These are phyloP conservation scores for Gerris lacustris DNA, from an alignment of 2,888 invertebrate species.

Conservation along the genomic window DNA sequence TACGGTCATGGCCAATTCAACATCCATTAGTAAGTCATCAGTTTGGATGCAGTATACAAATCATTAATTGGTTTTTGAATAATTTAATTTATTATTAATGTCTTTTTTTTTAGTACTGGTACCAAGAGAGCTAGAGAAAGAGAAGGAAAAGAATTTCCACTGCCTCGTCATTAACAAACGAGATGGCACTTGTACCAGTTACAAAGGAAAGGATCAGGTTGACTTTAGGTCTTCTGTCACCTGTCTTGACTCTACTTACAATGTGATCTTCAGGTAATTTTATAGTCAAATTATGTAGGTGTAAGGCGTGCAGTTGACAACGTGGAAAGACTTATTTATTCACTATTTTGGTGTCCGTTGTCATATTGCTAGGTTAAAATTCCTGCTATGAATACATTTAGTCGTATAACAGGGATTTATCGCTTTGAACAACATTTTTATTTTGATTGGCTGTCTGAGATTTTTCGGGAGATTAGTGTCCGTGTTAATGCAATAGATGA, in stretches of 20 bases:
- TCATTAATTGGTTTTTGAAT: not conserved
- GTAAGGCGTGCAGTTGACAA: too few relatives aligned
- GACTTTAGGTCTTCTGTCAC: constrained; percentile 63
- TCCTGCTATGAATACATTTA: too few relatives aligned
- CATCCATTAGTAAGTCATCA: constrained; percentile 58
- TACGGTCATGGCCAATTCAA: constrained; percentile 76
- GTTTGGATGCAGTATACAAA: not conserved
- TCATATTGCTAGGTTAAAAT: too few relatives aligned
- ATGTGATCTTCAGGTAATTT: constrained; percentile 82
- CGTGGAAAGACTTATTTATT: too few relatives aligned
- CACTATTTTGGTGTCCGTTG: too few relatives aligned
- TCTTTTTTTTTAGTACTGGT: constrained; percentile 51
- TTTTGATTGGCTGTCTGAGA: too few relatives aligned
- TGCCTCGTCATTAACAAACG: constrained; percentile 78
- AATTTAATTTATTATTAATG: not conserved
- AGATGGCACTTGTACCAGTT: constrained; percentile 78
- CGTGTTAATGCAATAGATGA: too few relatives aligned
- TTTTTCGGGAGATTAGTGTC: too few relatives aligned
- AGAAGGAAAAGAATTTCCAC: constrained; percentile 57
- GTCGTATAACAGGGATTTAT: too few relatives aligned
- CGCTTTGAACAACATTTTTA: too few relatives aligned
- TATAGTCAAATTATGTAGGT: not conserved
- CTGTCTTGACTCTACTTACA: constrained; percentile 81
- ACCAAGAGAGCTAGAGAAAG: constrained; percentile 65
- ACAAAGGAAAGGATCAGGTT: constrained; percentile 68